Conservation (phyloP, 2,113 vertebrate genomes). For the Eurystomus gularis region DNA sequence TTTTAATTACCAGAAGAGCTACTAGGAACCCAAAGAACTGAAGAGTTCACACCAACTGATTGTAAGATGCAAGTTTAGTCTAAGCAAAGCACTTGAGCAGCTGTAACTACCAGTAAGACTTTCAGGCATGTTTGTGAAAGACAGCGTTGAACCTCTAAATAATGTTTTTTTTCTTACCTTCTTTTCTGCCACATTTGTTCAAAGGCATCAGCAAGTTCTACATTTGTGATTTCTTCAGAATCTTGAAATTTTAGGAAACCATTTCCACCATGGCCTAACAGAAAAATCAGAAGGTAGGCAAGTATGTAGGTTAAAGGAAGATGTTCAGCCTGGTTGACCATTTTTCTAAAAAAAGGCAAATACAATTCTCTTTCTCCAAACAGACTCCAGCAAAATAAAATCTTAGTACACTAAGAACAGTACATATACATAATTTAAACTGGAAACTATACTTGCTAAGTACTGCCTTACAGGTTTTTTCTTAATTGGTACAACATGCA, state of each 20-base stretch:
- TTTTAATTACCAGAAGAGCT: background rate
- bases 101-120: background rate
- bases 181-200: slow-evolving; percentile 99
- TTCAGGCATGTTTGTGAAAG: background rate
- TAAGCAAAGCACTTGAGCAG: background rate
- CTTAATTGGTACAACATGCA: background rate
- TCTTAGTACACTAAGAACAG: background rate
- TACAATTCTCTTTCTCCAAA: background rate
- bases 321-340: accelerated
- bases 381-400: background rate
- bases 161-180: slow-evolving; percentile 77
- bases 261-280: slow-evolving; percentile 92
- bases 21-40: background rate
- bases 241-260: slow-evolving; percentile 99
- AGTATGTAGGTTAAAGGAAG: background rate
- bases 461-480: background rate
- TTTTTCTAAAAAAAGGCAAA: background rate
- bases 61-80: background rate
- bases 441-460: background rate
- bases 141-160: background rate
- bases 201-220: slow-evolving; percentile 96
- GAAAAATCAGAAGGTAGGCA: background rate
- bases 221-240: slow-evolving; percentile 98
- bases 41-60: background rate
- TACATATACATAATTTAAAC: background rate